Evolutionary conservation across 2,888 invertebrate species (phyloP).

Genomic region (Anticlea derivata): DNA sequence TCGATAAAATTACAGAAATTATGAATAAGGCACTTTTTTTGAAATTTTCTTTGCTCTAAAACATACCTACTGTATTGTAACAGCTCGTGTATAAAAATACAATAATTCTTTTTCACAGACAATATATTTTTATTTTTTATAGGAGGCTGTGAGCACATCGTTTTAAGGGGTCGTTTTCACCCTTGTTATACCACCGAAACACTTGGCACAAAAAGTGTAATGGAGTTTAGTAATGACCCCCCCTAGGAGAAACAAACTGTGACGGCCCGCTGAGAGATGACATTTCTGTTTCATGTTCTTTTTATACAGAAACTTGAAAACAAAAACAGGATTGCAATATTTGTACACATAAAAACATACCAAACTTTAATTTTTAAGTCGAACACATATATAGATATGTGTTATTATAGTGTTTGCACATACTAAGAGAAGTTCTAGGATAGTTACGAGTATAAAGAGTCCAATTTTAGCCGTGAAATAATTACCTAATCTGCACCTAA

Average conservation of each 20-base stretch:
- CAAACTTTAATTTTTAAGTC: neutral
- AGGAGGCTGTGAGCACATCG: constrained; percentile 68
- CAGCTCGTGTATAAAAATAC: constrained; percentile 6
- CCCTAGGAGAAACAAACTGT: constrained; percentile 66
- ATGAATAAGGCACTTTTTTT: too few species aligned
- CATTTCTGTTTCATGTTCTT: constrained; percentile 51
- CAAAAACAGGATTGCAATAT: constrained; percentile 13
- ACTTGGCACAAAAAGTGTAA: constrained; percentile 83
- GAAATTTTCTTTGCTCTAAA: too few species aligned
- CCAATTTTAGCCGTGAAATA: too few species aligned
- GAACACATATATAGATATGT: neutral
- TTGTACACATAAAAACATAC: neutral
- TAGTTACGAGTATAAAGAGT: too few species aligned
- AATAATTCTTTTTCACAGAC: constrained; percentile 63
- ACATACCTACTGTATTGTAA: too few species aligned
- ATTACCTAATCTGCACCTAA: too few species aligned
- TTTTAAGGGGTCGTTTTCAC: constrained; percentile 81
- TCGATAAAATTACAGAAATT: too few species aligned
- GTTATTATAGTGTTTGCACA: too few species aligned
- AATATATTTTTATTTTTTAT: constrained; percentile 37
- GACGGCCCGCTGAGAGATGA: constrained; percentile 65
- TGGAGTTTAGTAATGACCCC: constrained; percentile 82
- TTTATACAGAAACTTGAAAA: constrained; percentile 22
- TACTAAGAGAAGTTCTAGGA: too few species aligned
- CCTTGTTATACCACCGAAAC: constrained; percentile 82